A percentile compares a stretch with the other conserved stretches of the same genome.
Conservation (phyloP, 2,888 invertebrate genomes). For the Drosophila conformis region DNA sequence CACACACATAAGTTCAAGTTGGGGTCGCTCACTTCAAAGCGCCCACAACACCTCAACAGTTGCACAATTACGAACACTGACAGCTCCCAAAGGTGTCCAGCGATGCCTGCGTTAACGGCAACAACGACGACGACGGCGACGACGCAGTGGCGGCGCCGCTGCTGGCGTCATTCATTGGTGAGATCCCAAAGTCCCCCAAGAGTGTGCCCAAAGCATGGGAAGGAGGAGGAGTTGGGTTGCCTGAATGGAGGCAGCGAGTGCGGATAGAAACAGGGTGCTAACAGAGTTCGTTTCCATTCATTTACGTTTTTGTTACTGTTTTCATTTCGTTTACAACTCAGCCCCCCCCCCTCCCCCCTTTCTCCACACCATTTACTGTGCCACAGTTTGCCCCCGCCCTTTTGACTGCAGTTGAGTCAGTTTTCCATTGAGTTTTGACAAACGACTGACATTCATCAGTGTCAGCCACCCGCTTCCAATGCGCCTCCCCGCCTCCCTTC, state of each 20-base stretch:
- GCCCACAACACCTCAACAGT: slow-evolving; percentile 44
- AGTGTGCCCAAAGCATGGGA: not conserved
- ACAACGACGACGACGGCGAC: slow-evolving; percentile 4
- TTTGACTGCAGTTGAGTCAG: slow-evolving; percentile 45
- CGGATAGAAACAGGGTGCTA: slow-evolving; percentile 27
- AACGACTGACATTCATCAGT: slow-evolving; percentile 84
- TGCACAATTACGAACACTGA: slow-evolving; percentile 59
- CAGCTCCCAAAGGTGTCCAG: slow-evolving; percentile 64
- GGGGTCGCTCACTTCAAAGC: slow-evolving; percentile 32
- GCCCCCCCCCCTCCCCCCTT: not conserved
- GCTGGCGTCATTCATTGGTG: slow-evolving; percentile 69
- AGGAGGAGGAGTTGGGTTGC: not conserved
- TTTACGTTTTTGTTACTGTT: slow-evolving; percentile 63
- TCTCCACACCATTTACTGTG: not conserved
- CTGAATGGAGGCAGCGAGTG: slow-evolving; percentile 11
- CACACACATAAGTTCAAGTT: slow-evolving; percentile 5
- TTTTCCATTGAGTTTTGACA: slow-evolving; percentile 81
- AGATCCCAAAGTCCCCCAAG: slow-evolving; percentile 18
- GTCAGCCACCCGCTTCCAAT: slow-evolving; percentile 64
- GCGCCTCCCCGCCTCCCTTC: slow-evolving; percentile 15
- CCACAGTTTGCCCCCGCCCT: slow-evolving; percentile 1
- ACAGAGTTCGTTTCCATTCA: slow-evolving; percentile 46
- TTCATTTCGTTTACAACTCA: slow-evolving; percentile 56
- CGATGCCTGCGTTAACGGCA: slow-evolving; percentile 22
- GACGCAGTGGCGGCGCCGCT: slow-evolving; percentile 4